These are phyloP conservation scores for Molossus alvarezi DNA, from an alignment of 2,797 vertebrate genomes.

Conservation along the genomic window DNA sequence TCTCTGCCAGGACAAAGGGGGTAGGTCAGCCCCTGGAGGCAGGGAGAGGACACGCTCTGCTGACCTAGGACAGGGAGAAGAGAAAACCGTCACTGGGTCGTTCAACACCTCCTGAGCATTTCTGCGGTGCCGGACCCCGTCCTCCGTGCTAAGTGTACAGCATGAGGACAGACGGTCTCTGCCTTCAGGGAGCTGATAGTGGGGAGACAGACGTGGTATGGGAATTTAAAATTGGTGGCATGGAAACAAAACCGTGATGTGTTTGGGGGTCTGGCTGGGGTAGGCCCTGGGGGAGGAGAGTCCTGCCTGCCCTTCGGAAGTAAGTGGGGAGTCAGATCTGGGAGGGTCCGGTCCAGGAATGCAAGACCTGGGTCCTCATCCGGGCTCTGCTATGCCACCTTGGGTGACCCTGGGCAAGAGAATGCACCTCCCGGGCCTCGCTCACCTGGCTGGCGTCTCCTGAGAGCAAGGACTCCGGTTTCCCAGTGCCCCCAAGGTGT, in stretches of 20 bases:
- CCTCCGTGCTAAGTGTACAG: neutral
- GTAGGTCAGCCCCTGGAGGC: neutral
- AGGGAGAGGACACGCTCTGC: neutral
- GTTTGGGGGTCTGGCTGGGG: neutral
- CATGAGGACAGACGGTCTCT: neutral
- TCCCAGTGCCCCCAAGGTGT: neutral
- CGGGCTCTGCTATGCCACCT: neutral
- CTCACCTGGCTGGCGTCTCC: neutral
- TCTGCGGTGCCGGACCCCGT: neutral
- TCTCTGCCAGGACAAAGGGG: neutral
- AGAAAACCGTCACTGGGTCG: neutral
- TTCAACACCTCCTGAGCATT: neutral
- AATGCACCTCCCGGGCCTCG: neutral
- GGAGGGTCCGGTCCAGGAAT: neutral
- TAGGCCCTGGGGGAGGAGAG: neutral
- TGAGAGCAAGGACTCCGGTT: neutral
- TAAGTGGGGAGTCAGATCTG: neutral
- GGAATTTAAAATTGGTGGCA: neutral
- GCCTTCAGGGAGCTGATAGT: neutral
- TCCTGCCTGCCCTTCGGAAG: neutral
- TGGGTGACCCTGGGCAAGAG: neutral
- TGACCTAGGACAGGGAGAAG: neutral
- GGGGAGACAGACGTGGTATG: neutral
- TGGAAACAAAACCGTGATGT: neutral
- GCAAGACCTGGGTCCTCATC: neutral